These are phyloP conservation scores for Ips nitidus DNA, from an alignment of 1,140 invertebrate genomes.

Conservation along the genomic window DNA sequence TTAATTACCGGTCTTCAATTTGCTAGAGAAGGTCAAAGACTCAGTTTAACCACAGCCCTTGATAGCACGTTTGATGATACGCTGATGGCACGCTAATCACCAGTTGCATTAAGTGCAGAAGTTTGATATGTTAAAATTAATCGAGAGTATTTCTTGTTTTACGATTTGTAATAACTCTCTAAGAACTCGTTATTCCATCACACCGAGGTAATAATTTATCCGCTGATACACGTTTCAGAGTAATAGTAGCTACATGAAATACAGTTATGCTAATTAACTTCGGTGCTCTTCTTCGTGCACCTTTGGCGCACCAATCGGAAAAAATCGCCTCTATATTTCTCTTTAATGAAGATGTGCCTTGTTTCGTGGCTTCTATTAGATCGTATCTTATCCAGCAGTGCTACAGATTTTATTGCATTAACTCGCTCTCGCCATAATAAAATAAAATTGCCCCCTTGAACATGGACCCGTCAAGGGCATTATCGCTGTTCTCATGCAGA, in stretches of 20 bases:
- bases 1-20: too few relatives aligned
- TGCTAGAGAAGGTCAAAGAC: background rate
- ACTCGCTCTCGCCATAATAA: too few relatives aligned
- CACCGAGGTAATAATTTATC: constrained; percentile 21
- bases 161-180: constrained; percentile 22
- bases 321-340: too few relatives aligned
- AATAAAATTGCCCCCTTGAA: too few relatives aligned
- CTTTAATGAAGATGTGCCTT: too few relatives aligned
- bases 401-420: too few relatives aligned
- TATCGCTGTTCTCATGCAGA: too few relatives aligned
- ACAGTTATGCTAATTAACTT: constrained; percentile 29
- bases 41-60: background rate
- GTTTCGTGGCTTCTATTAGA: too few relatives aligned
- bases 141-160: constrained; percentile 9
- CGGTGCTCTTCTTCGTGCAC: constrained; percentile 6
- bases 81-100: background rate
- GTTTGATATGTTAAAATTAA: constrained; percentile 11
- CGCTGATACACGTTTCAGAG: constrained; percentile 9
- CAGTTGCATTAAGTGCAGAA: background rate
- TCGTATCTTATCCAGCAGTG: too few relatives aligned
- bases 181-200: constrained; percentile 15
- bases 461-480: too few relatives aligned
- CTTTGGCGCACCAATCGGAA: too few relatives aligned
- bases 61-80: background rate
- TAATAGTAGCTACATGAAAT: constrained; percentile 18